These are phyloP conservation scores for Scaptomyza cyrtandrae DNA, from an alignment of 2,888 invertebrate species.

Conservation along the genomic window DNA sequence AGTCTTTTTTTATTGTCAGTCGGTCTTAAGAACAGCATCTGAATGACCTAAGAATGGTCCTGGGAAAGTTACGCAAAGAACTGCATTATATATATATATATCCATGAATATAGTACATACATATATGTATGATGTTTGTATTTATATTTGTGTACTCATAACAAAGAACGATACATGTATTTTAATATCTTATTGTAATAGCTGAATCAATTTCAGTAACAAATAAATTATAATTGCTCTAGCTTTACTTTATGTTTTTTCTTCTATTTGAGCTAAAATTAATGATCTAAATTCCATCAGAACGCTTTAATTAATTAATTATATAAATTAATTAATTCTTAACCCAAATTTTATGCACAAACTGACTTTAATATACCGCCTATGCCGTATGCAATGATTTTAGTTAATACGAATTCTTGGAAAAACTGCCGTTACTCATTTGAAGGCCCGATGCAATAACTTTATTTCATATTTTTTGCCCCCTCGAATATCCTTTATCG, in stretches of 20 bases:
- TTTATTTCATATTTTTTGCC: too few species aligned
- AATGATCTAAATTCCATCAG: too few species aligned
- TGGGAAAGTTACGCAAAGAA: constrained; percentile 27
- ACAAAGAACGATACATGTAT: constrained; percentile 4
- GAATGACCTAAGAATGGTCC: constrained; percentile 34
- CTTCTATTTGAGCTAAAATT: too few species aligned
- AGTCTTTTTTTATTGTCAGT: background rate
- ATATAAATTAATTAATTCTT: too few species aligned
- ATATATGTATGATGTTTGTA: background rate
- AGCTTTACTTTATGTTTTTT: background rate
- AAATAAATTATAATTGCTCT: background rate
- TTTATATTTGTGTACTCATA: constrained; percentile 5
- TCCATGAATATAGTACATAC: constrained; percentile 2
- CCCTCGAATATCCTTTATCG: too few species aligned
- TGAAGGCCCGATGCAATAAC: too few species aligned
- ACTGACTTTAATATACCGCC: too few species aligned
- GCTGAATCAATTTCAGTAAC: background rate
- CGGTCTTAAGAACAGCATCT: constrained; percentile 19
- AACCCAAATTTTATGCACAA: too few species aligned
- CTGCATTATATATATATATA: constrained; percentile 27
- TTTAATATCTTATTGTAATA: constrained; percentile 8
- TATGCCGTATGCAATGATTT: too few species aligned
- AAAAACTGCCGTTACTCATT: too few species aligned
- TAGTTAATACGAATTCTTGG: too few species aligned
- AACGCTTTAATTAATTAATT: too few species aligned